Evolutionary conservation across 2,888 invertebrate genomes (phyloP), one percentile per base, ranked within the genome.

Genomic region (Megalurothrips usitatus): DNA sequence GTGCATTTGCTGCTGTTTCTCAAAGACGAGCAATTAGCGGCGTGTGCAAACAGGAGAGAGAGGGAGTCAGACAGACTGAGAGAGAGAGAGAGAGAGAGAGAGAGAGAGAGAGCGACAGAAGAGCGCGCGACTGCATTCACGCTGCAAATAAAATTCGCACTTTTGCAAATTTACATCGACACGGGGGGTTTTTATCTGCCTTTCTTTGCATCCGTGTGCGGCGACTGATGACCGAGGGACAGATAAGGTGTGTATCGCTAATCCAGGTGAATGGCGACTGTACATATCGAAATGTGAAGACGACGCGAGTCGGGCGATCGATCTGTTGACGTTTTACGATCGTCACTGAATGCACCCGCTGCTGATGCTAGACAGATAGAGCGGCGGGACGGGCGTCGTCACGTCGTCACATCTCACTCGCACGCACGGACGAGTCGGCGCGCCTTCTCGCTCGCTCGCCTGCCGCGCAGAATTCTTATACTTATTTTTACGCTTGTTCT

Each of bases 401-500:
- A 43, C 3, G 6, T 6, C 34, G 34, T 43, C 34, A 6, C 34
- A n/a, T 43, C 34, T 43, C 34, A 19, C 52, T 19, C 52, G 58
- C 58, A 58, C 58, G 19, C 58, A 14, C 11, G 58, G 4, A 12
- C 58, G 58, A 43, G 34, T 43, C 34, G 3, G 3, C 6, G 3
- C 6, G 34, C 3, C 34, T 43, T 6, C 34, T 43, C n/a, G n/a
- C 34, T 43, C 34, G 34, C 34, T 43, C 34, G 34, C 34, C 34
- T 43, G 3, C 34, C 6, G 34, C 34, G 34, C 34, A 43, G 34
- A 43, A 43, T 58, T 58, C 23, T 75, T 75, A 23, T 68, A n/a
- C 23, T 68, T 68, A n/a, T 75, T 26, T 68, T 75, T 75, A 26
- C 68, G 68, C 23, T 75, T 58, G 58, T 58, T 58, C 58, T 19